Evolutionary conservation across 2,888 invertebrate genomes (phyloP), one percentile per base, ranked within the genome.

Genomic region (Balanococcus diminutus): DNA sequence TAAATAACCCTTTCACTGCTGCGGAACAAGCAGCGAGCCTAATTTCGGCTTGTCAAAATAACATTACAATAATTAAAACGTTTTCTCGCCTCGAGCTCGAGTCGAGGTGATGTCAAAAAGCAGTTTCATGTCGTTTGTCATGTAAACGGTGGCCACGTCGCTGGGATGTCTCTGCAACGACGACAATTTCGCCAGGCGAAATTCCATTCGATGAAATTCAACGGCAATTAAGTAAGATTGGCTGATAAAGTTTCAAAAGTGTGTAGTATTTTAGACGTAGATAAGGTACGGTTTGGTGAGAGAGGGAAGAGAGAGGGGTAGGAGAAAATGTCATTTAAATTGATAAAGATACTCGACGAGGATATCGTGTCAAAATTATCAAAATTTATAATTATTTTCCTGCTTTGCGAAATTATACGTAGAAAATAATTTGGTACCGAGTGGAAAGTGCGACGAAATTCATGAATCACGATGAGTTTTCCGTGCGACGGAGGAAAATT

Each of bases 11-110:
- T 61, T 25, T 25, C 19, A 11, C 25, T 11, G 22, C 61, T 61
- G 3, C 46, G 16, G n/a, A 2, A n/a, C 46, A 25, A 61, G 25
- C 9, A 61, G 25, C 61, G 61, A 61, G 61, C 25, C 61, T 61
- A 61, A 61, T 61, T 61, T 61, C 61, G 25, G 25, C 9, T 25
- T 61, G 61, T 61, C 61, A 61, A 61, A 61, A 61, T 61, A 61
- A 25, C 61, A 61, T 61, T 61, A 61, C 61, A 61, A 61, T 61
- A 61, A 61, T 61, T 61, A 61, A 61, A 61, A 61, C 61, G 61
- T 61, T 61, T 61, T 61, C 61, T 61, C 61, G 61, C 61, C 61
- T 19, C 61, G n/a, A n/a, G n/a, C 46, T 46, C 46, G 25, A 61
- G 61, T 46, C 46, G 25, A 61, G 61, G 61, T 61, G 25, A 61